These are phyloP conservation scores for Paratilapia polleni DNA, from an alignment of 2,113 vertebrate genomes.

Conservation along the genomic window DNA sequence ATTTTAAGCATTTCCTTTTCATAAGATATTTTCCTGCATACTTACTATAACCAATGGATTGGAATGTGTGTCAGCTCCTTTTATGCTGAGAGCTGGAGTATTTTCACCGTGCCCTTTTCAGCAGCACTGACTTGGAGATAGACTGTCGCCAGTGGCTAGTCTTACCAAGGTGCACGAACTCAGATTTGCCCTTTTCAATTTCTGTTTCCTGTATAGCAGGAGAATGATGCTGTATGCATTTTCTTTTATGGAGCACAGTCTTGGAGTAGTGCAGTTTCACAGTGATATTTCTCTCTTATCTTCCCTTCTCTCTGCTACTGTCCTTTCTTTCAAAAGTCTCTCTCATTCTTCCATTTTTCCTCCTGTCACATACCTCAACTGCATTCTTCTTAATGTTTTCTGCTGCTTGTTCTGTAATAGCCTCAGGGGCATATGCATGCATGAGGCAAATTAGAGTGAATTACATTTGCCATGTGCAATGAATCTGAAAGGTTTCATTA, in stretches of 20 bases:
- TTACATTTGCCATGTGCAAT: not conserved
- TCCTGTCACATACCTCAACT: not conserved
- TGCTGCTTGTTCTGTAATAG: conserved; percentile 23
- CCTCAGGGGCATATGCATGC: not conserved
- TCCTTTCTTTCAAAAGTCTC: conserved; percentile 5
- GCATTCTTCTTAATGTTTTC: conserved; percentile 5
- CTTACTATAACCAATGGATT: conserved; percentile 62
- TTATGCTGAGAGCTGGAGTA: conserved; percentile 77
- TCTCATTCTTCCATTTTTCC: not conserved
- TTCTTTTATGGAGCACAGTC: conserved; percentile 56
- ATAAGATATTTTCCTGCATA: conserved; percentile 34
- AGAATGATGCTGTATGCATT: conserved; percentile 71
- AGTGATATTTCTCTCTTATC: conserved; percentile 25
- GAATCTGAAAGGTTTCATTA: conserved; percentile 12
- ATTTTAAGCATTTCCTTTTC: conserved; percentile 54
- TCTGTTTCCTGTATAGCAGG: conserved; percentile 60
- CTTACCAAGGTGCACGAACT: conserved; percentile 72
- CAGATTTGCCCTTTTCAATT: conserved; percentile 80
- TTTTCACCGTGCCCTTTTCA: conserved; percentile 79
- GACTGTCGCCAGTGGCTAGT: conserved; percentile 77
- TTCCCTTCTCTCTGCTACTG: not conserved
- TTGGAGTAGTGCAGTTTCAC: conserved; percentile 5
- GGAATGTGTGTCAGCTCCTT: conserved; percentile 72
- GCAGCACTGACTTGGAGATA: conserved; percentile 67
- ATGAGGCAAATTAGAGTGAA: conserved; percentile 26